phyloP scores from a whole-genome alignment of 2,888 invertebrate genomes.

The Drosophila lacicola region DNA sequence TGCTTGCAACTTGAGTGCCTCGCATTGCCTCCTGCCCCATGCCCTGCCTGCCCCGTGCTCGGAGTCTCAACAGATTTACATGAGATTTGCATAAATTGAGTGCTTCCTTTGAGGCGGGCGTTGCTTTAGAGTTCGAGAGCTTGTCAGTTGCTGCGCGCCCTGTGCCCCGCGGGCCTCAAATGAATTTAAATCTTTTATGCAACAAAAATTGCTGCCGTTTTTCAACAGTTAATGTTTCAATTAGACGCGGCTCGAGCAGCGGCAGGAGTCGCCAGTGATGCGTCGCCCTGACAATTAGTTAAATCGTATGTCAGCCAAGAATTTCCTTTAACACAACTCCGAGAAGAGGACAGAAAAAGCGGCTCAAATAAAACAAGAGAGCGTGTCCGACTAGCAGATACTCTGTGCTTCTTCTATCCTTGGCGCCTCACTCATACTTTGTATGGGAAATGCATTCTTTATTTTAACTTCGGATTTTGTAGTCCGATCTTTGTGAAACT shows the following conservation, averaged over 20 bases:
- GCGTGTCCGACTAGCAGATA: no score
- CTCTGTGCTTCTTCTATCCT: no score
- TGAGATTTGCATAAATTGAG: constrained; percentile 84
- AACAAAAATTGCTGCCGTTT: constrained; percentile 69
- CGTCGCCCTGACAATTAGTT: constrained; percentile 53
- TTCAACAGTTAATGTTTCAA: constrained; percentile 78
- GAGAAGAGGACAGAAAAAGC: background rate
- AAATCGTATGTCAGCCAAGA: constrained; percentile 32
- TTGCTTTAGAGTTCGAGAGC: constrained; percentile 37
- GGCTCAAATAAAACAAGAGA: constrained; percentile 1
- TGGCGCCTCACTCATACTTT: no score
- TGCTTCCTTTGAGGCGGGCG: constrained; percentile 77
- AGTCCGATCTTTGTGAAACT: no score
- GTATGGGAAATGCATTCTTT: no score
- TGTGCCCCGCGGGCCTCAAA: constrained; percentile 45
- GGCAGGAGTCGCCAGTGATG: constrained; percentile 7
- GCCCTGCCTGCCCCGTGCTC: background rate
- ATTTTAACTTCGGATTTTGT: no score
- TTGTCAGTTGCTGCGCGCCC: background rate
- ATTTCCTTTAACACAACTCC: constrained; percentile 1
- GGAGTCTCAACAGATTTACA: constrained; percentile 81
- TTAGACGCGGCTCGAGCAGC: constrained; percentile 49
- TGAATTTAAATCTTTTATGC: constrained; percentile 78
- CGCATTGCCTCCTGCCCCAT: constrained; percentile 3
- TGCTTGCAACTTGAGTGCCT: constrained; percentile 50